Base-by-base conservation (phyloP, 1,140 invertebrate genomes). In the Drosophila nikananu region DNA sequence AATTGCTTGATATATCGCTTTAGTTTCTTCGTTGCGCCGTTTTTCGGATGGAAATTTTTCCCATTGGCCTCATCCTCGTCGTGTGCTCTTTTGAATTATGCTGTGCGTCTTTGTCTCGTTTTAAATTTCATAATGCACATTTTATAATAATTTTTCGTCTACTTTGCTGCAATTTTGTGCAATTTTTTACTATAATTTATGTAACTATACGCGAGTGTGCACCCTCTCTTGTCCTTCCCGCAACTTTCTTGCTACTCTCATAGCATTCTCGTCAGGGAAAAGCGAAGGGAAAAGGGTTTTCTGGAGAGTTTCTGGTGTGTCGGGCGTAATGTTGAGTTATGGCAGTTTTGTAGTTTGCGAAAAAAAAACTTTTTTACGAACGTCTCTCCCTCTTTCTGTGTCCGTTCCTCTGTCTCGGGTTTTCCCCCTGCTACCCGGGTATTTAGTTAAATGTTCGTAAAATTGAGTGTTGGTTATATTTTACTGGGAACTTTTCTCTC, bases 111-210 rank as follows among this genome's bases (percentile, higher is more conserved):
- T 89, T 89, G 86, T 89, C 84, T 89, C 78, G 70, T 37, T 81
- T 90, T 90, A 90, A 91, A 90, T 90, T 90, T 91, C 86, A 90
- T 90, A 90, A 90, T 90, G 82, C 79, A 86, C 86, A 91, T 90
- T 90, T 91, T 82, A 89, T 89, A 89, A 90, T 90, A 80, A 90
- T 90, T 90, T 90, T 90, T 89, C 86, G 81, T 89, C 86, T 89
- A 90, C 84, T 89, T 89, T 89, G 81, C 81, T 86, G 86, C 86
- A 86, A 90, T 90, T 89, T 89, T 67, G 77, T 76, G 86, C 71
- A 83, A 81, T 87, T 89, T 87, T 87, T 89, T 89, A 90, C 70
- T 64, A 70, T 90, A 76, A 89, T 84, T 90, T 90, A 84, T 89
- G 68, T 75, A 78, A 68, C 73, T 73, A 44, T 77, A 41, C 55